A percentile compares a stretch with the other conserved stretches of the same genome.
These are phyloP conservation scores for Poecile montanus DNA, from an alignment of 2,797 vertebrate species.

Conservation along the genomic window DNA sequence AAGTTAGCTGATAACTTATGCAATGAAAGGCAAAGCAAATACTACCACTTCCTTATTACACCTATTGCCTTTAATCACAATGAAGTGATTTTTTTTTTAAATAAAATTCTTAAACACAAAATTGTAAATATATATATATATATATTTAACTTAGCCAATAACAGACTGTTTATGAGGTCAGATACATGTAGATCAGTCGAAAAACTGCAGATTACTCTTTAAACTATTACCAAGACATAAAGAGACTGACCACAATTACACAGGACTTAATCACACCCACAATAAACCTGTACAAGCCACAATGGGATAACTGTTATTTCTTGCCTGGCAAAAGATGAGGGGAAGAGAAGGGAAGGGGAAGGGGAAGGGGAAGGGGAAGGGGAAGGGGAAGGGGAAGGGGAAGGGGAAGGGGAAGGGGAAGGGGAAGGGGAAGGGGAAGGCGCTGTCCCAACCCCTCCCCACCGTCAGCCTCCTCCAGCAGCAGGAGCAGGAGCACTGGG, in stretches of 20 bases:
- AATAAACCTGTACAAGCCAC: not conserved
- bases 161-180: not conserved
- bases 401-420: no score
- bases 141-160: not conserved
- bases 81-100: not conserved
- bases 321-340: not conserved
- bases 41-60: not conserved
- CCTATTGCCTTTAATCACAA: not conserved
- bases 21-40: not conserved
- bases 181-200: rapidly evolving
- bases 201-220: not conserved
- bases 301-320: not conserved
- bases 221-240: not conserved
- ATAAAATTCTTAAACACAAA: not conserved
- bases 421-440: no score
- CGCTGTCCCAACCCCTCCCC: not conserved
- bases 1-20: not conserved
- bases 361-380: no score
- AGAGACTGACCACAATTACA: not conserved
- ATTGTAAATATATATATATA: not conserved
- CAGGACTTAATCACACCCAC: not conserved
- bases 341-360: rapidly evolving
- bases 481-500: not conserved
- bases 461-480: not conserved
- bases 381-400: no score